Evolutionary conservation across 2,113 vertebrate species (phyloP).

Genomic region (Tiliqua scincoides): DNA sequence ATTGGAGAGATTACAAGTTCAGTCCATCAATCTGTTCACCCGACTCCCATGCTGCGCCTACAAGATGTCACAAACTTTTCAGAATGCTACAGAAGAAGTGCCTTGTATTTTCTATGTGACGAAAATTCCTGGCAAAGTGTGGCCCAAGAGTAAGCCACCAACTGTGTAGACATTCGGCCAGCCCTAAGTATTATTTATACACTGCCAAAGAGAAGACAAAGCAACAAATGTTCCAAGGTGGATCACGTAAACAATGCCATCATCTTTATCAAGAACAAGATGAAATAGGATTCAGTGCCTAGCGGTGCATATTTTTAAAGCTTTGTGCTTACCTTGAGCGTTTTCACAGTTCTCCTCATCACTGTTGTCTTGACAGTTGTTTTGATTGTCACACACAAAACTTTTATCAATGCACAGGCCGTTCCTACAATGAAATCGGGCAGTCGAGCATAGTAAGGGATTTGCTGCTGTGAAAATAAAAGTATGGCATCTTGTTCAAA

Average conservation of each 20-base stretch:
- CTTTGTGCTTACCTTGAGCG: conserved; percentile 83
- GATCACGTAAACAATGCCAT: neutral
- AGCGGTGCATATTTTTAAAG: neutral
- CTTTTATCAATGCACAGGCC: conserved; percentile 96
- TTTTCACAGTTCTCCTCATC: conserved; percentile 93
- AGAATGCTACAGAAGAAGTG: neutral
- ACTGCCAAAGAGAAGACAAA: neutral
- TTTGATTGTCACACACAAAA: conserved; percentile 93
- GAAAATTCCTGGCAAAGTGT: neutral
- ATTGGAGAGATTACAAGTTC: neutral
- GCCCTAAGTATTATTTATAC: neutral
- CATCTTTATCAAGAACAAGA: neutral
- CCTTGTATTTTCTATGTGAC: neutral
- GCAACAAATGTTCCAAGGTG: neutral
- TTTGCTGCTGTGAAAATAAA: conserved; percentile 84
- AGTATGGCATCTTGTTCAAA: conserved; percentile 41
- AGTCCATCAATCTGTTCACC: neutral
- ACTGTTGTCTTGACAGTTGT: conserved; percentile 97
- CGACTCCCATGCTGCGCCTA: neutral
- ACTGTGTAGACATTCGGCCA: neutral
- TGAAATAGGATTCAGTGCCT: neutral
- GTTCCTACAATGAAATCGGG: conserved; percentile 94
- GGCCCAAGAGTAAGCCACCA: neutral
- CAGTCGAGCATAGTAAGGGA: conserved; percentile 91
- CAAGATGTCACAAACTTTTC: neutral